phyloP scores from a whole-genome alignment of 2,888 invertebrate genomes.

The Furcula furcula region DNA sequence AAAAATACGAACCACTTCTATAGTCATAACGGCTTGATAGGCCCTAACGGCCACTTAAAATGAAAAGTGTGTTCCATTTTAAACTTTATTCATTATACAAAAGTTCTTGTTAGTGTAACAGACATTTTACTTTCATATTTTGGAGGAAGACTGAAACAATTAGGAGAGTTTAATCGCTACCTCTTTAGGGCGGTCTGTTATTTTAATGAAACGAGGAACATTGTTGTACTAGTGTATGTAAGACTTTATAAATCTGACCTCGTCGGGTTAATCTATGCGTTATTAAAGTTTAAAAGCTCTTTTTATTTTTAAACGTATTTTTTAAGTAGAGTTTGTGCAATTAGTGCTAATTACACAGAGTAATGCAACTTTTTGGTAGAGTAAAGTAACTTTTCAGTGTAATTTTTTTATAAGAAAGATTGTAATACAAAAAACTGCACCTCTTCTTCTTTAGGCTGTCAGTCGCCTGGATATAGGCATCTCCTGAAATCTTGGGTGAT shows the following conservation, averaged over 20 bases:
- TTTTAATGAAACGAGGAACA: slow-evolving; percentile 31
- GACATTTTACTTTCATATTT: slow-evolving; percentile 54
- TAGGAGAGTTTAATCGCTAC: slow-evolving; percentile 38
- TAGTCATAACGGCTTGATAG: slow-evolving; percentile 50
- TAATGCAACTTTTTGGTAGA: no score
- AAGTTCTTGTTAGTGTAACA: slow-evolving; percentile 50
- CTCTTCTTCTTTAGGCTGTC: no score
- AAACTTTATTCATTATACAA: slow-evolving; percentile 57
- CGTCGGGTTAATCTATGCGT: slow-evolving; percentile 11
- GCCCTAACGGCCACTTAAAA: slow-evolving; percentile 55
- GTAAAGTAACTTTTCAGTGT: no score
- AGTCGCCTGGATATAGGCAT: no score
- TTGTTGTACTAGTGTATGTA: slow-evolving; percentile 27
- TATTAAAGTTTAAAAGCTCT: no score
- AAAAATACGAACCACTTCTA: slow-evolving; percentile 32
- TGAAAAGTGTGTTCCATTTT: slow-evolving; percentile 57
- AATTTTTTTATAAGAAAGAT: no score
- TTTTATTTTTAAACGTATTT: no score
- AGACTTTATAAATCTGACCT: slow-evolving; percentile 21
- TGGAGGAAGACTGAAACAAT: slow-evolving; percentile 46
- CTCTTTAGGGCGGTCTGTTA: slow-evolving; percentile 32
- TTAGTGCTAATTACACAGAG: no score
- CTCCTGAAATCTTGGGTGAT: no score
- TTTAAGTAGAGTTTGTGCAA: no score
- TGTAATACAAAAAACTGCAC: no score